Percentiles rank a stretch among this genome's conserved stretches.
phyloP scores from a whole-genome alignment of 2,888 invertebrate species.

The Oligia latruncula region DNA sequence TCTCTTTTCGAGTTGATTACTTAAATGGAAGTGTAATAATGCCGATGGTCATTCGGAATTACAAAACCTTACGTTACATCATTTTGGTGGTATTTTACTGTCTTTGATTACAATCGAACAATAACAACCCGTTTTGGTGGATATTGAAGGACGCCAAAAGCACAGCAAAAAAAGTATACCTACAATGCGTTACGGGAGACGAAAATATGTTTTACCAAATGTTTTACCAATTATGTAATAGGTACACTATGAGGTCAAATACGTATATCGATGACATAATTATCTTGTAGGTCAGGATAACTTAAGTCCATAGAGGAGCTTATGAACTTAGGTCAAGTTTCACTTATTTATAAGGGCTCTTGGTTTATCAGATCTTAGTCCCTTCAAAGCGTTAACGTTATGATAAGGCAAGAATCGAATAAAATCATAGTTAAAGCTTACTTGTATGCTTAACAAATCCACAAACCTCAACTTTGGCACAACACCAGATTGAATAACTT shows the following conservation, averaged over 20 bases:
- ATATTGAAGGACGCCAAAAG: background rate
- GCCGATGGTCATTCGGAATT: conserved; percentile 42
- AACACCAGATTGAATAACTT: conserved; percentile 26
- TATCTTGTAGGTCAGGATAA: background rate
- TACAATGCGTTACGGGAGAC: background rate
- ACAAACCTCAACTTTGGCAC: conserved; percentile 24
- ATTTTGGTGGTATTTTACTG: conserved; percentile 24
- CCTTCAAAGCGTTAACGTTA: background rate
- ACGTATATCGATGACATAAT: background rate
- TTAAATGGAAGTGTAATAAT: conserved; percentile 50
- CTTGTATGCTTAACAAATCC: conserved; percentile 30
- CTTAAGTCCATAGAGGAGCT: background rate
- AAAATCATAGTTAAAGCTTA: conserved; percentile 14
- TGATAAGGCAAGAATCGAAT: background rate
- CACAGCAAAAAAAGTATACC: background rate
- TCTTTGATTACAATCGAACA: conserved; percentile 50
- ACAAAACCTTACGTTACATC: conserved; percentile 53
- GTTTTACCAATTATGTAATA: background rate
- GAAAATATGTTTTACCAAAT: background rate
- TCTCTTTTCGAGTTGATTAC: conserved; percentile 59
- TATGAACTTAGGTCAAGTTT: background rate
- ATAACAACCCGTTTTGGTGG: conserved; percentile 31
- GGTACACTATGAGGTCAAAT: background rate
- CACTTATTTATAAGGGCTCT: background rate
- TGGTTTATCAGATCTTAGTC: background rate